Percentiles rank a stretch among this genome's conserved stretches.
phyloP scores from a whole-genome alignment of 2,797 vertebrate genomes.

The Erethizon dorsatum region DNA sequence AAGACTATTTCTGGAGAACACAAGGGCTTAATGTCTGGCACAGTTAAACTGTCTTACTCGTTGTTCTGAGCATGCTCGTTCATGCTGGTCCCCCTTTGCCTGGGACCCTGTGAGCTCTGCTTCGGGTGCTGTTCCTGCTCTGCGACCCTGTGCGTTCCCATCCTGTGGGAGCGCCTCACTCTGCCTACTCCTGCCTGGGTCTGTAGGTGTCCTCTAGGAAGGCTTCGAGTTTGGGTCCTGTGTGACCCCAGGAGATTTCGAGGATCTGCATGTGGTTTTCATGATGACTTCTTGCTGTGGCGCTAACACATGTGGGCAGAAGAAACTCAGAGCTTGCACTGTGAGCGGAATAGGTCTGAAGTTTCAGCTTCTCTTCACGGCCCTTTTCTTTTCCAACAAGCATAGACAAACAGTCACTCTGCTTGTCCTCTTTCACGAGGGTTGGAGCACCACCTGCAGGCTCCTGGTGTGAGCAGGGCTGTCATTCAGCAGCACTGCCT shows the following conservation, averaged over 20 bases:
- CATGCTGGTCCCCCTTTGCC: neutral
- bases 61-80: neutral
- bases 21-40: neutral
- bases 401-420: neutral
- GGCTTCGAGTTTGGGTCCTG: neutral
- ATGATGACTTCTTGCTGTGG: rapidly evolving
- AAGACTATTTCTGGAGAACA: neutral
- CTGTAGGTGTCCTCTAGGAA: neutral
- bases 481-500: rapidly evolving
- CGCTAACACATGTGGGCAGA: rapidly evolving
- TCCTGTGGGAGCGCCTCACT: neutral
- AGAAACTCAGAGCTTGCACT: rapidly evolving
- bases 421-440: neutral
- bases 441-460: rapidly evolving
- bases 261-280: no score
- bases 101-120: neutral
- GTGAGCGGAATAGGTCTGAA: rapidly evolving
- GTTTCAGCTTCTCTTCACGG: neutral
- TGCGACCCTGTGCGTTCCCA: neutral
- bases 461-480: no score
- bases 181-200: no score
- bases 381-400: neutral
- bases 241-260: neutral
- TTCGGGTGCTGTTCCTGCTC: neutral
- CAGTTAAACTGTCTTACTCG: neutral